A percentile compares a stretch with the other conserved stretches of the same genome.
Conservation (phyloP, 2,888 invertebrate species). For the Podabrus alpinus region DNA sequence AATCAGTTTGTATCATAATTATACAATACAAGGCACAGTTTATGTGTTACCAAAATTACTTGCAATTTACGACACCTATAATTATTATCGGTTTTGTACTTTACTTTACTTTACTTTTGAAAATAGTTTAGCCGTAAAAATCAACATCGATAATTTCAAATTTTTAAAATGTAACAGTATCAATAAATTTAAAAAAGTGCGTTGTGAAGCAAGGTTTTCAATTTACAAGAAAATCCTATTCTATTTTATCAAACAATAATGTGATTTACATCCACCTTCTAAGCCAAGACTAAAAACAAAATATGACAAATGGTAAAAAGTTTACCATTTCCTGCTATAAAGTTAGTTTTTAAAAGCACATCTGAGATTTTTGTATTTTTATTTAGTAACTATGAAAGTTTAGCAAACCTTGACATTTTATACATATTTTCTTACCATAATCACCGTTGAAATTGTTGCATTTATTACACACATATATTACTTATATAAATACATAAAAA, state of each 20-base stretch:
- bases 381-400: constrained; percentile 29
- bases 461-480: not conserved
- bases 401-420: not conserved
- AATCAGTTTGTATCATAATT: too few relatives aligned
- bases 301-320: constrained; percentile 35
- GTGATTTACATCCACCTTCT: constrained; percentile 17
- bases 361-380: constrained; percentile 35
- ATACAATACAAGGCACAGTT: too few relatives aligned
- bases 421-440: not conserved
- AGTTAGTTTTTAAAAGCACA: constrained; percentile 34
- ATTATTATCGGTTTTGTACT: too few relatives aligned
- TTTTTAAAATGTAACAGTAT: too few relatives aligned
- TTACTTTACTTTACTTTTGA: too few relatives aligned
- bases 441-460: not conserved
- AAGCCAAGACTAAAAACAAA: constrained; percentile 26
- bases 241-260: constrained; percentile 11
- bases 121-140: too few relatives aligned
- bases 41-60: too few relatives aligned
- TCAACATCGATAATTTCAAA: too few relatives aligned
- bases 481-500: too few relatives aligned
- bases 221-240: not conserved
- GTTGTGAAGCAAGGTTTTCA: not conserved
- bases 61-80: too few relatives aligned
- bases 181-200: too few relatives aligned
- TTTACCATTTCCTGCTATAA: constrained; percentile 33